These are phyloP conservation scores for Numenius arquata DNA, from an alignment of 2,113 vertebrate species.

Conservation along the genomic window DNA sequence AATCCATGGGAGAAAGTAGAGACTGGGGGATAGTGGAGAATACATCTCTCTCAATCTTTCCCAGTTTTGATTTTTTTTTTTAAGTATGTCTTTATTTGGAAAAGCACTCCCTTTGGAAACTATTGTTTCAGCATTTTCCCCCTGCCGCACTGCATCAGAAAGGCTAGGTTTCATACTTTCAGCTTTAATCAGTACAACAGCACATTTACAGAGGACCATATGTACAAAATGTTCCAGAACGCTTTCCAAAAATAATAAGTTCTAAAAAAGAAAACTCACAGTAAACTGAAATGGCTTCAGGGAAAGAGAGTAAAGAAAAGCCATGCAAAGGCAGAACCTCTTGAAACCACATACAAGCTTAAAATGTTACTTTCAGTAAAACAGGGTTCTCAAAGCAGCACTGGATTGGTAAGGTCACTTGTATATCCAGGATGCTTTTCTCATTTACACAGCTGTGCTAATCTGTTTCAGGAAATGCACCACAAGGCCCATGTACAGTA, in stretches of 20 bases:
- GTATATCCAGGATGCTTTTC: not conserved
- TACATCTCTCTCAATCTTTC: not conserved
- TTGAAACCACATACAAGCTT: not conserved
- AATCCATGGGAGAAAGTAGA: not conserved
- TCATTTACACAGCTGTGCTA: not conserved
- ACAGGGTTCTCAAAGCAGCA: not conserved
- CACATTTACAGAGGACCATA: conserved; percentile 51
- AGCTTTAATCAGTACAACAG: conserved; percentile 68
- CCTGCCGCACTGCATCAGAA: not conserved
- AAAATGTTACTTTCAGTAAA: not conserved
- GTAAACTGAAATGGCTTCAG: conserved; percentile 24
- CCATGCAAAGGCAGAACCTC: not conserved
- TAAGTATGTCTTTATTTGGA: not conserved
- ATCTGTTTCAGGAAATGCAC: not conserved
- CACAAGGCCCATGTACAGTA: not conserved
- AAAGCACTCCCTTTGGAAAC: conserved; percentile 13
- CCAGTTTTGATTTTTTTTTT: not conserved
- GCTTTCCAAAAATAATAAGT: conserved; percentile 74
- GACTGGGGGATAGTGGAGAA: not conserved
- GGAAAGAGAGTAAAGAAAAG: conserved; percentile 32
- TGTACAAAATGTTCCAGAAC: conserved; percentile 71
- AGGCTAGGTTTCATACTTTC: conserved; percentile 48
- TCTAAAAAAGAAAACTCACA: conserved; percentile 51
- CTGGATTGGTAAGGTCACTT: not conserved
- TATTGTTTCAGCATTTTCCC: conserved; percentile 20